Evolutionary conservation across 2,797 vertebrate genomes (phyloP).

Genomic region (Carduelis carduelis): DNA sequence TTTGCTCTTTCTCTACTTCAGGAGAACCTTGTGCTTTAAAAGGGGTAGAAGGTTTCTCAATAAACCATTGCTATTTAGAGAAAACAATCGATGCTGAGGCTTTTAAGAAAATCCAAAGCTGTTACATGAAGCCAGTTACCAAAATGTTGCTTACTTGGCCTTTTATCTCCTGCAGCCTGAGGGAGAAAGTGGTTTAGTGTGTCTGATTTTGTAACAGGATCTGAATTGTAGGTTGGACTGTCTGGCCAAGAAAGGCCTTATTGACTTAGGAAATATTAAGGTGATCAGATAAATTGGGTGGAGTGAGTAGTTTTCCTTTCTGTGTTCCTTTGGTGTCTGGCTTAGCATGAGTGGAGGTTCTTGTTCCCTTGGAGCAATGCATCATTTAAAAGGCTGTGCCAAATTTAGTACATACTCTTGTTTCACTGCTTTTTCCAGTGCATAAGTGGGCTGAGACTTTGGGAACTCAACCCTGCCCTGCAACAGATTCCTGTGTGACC

Average conservation of each 20-base stretch:
- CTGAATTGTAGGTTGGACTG: slow-evolving; percentile 4
- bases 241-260: slow-evolving; percentile 54
- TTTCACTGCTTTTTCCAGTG: slow-evolving; percentile 64
- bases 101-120: slow-evolving; percentile 42
- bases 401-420: slow-evolving; percentile 54
- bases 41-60: neutral
- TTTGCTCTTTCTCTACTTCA: neutral
- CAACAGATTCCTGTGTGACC: neutral
- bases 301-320: neutral
- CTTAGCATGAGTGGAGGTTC: neutral
- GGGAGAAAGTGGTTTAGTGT: slow-evolving; percentile 32
- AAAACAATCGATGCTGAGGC: slow-evolving; percentile 14
- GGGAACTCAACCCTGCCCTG: neutral
- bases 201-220: slow-evolving; percentile 42
- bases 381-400: slow-evolving; percentile 59
- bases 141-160: neutral
- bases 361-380: slow-evolving; percentile 32
- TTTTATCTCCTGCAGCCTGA: slow-evolving; percentile 35
- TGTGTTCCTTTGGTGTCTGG: neutral
- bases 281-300: slow-evolving; percentile 34
- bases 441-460: neutral
- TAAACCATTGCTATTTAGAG: slow-evolving; percentile 48
- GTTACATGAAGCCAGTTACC: slow-evolving; percentile 6
- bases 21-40: neutral
- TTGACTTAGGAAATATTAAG: slow-evolving; percentile 5